Base-by-base conservation (phyloP, 1,140 invertebrate species). In the Venustaconcha ellipsiformis region DNA sequence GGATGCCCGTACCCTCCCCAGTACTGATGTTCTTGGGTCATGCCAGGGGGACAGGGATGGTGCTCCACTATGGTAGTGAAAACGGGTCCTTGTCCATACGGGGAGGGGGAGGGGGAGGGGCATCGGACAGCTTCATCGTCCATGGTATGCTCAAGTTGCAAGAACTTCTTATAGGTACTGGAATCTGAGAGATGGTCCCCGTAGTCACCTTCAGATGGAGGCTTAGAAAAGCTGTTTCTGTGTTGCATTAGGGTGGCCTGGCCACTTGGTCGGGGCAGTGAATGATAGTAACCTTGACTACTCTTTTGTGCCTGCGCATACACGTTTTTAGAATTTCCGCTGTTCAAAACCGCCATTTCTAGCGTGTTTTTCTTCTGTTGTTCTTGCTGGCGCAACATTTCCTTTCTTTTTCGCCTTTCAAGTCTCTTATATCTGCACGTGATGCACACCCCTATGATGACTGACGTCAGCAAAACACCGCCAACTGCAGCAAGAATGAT, bases 401-500 rank as follows among this genome's bases (percentile, higher is more conserved):
- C 57, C 37, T 71, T 70, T 26, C 81, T 62, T 56, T 72, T 76
- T n/a, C 68, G 23, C 20, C 30, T 57, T 26, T 74, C 58, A 15
- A 71, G 57, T 4, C 77, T 26, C 30, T 74, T 64, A 30, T 74
- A 73, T 14, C 70, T 69, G 62, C 83, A 84, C 71, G 76, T 80
- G 60, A 83, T 70, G 67, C 83, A 84, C n/a, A 83, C 70, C 0
- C 70, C 72, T 4, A 84, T 78, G 56, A 76, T 74, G 8, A 83
- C 66, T 23, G 72, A 69, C 14, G 80, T 80, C 18, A 83, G 63
- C 23, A 84, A 65, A 18, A 83, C 78, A 0, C 83, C 83, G 11
- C 81, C 83, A 12, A 84, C 74, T 11, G 68, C 80, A 3, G 72
- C 83, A 0, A 82, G 74, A 57, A 84, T 78, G 17, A 84, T 79